A percentile compares a stretch with the other conserved stretches of the same genome.
Evolutionary conservation across 2,797 vertebrate species (phyloP).

Genomic region (Sebastes dallii): DNA sequence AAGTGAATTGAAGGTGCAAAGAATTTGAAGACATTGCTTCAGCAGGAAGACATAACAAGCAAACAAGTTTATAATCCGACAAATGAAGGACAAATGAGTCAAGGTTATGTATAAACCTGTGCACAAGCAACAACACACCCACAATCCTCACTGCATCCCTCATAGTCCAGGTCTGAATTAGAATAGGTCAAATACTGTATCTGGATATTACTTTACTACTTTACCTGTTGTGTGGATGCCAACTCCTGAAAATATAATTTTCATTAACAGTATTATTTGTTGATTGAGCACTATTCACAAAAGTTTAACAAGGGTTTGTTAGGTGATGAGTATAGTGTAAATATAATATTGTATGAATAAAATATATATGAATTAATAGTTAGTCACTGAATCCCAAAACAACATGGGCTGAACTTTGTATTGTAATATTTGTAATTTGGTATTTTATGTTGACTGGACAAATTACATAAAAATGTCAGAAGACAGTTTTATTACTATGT

Average conservation of each 20-base stretch:
- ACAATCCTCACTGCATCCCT: background rate
- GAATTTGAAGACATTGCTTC: background rate
- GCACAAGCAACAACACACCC: background rate
- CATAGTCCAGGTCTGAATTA: background rate
- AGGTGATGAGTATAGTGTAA: background rate
- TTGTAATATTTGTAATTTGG: background rate
- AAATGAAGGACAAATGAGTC: background rate
- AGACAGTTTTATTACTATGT: background rate
- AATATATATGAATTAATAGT: background rate
- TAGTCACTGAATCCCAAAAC: background rate
- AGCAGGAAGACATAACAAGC: background rate
- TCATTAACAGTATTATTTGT: background rate
- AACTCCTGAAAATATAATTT: background rate
- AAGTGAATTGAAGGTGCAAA: background rate
- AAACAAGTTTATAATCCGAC: background rate
- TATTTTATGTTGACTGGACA: background rate
- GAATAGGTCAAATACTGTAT: background rate
- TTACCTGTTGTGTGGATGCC: background rate
- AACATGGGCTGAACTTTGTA: background rate
- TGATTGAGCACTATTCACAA: background rate
- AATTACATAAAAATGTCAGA: background rate
- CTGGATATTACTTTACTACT: background rate
- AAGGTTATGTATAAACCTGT: background rate
- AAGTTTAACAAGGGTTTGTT: background rate
- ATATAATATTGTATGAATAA: background rate